These are phyloP conservation scores for Callyntrura guangdongensis DNA, from an alignment of 2,888 invertebrate genomes.

Conservation along the genomic window DNA sequence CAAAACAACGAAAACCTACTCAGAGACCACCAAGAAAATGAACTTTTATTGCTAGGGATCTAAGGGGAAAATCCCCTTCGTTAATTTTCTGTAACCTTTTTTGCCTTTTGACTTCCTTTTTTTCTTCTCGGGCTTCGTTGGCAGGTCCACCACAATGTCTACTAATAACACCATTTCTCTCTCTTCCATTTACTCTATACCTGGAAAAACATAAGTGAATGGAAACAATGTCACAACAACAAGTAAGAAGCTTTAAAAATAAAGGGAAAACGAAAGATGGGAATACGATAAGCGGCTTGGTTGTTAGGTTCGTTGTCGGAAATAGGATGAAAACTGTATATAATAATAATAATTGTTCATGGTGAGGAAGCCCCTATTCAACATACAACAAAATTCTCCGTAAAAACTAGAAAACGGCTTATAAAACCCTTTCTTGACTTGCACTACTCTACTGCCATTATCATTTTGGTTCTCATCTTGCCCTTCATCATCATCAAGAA, in stretches of 20 bases:
- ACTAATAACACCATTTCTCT: background rate
- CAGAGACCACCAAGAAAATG: background rate
- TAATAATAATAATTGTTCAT: background rate
- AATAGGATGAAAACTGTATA: background rate
- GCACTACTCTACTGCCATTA: background rate
- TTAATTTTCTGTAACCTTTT: background rate
- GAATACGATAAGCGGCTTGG: background rate
- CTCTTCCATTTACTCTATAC: background rate
- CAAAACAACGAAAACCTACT: background rate
- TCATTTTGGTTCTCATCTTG: conserved; percentile 25
- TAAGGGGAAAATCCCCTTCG: background rate
- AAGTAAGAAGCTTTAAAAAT: conserved; percentile 13
- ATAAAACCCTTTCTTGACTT: background rate
- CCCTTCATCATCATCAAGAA: conserved; percentile 27
- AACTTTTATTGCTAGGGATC: background rate
- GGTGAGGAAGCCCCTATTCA: background rate
- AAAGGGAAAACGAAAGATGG: background rate
- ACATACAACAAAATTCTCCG: background rate
- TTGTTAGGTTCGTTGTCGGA: background rate
- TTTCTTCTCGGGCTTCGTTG: background rate
- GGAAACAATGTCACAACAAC: background rate
- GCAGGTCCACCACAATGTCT: background rate
- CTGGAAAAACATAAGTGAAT: background rate
- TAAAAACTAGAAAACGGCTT: background rate
- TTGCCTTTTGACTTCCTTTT: background rate